Evolutionary conservation across 2,888 invertebrate genomes (phyloP), one percentile per base, ranked within the genome.

Genomic region (Malthinus flaveolus): DNA sequence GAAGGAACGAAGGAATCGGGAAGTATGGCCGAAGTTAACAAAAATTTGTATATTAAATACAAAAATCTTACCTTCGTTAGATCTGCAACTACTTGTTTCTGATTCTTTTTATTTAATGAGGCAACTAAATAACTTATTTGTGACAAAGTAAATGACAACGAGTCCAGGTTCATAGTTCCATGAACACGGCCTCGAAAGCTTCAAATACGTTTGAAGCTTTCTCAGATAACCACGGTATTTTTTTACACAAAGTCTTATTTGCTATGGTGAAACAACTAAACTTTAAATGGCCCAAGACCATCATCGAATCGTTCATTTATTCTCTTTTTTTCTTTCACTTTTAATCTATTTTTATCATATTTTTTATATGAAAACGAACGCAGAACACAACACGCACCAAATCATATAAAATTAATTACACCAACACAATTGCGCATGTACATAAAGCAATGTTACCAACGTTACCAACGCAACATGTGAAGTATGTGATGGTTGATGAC

Each of bases 101-200:
- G 93, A 85, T 95, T 96, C 85, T 93, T 95, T 88, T 95, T 96
- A 81, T 87, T 93, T 85, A 96, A 88, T 86, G 91, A 93, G 82
- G 89, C 87, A 87, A 96, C 93, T 84, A 95, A 91, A 89, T 91
- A 91, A 90, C 91, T 92, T 85, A 97, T 96, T 90, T 96, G 95
- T 88, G 93, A 93, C 90, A 96, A 90, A 88, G 95, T 93, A 90
- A 95, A 92, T 87, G 93, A 93, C 88, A 95, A 89, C 88, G 95
- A 91, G 89, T 96, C 96, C 89, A 95, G 94, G 92, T 93, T 94
- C 95, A 95, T 95, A 94, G 91, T 94, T 94, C 92, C 93, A 82
- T 82, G 81, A 79, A 80, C 78, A 75, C 89, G 86, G 87, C 88
- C 86, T 87, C 90, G 92, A 93, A 93, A 93, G 92, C 93, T 93